Conservation (phyloP, 2,797 vertebrate species). For the Pseudochromis fuscus region DNA sequence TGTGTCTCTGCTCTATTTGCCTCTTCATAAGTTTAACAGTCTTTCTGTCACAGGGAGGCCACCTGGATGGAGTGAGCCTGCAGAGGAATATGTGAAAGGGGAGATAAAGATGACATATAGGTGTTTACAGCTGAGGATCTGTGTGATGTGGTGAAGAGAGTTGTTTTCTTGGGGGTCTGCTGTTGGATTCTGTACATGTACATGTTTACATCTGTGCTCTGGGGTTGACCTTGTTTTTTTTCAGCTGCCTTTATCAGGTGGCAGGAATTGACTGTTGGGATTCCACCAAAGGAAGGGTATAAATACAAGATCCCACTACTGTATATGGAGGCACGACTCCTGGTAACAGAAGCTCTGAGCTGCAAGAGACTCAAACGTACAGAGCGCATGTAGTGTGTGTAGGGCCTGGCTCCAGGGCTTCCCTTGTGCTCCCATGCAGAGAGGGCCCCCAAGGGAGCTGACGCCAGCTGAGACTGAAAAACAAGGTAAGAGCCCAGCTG, state of each 20-base stretch:
- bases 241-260: slow-evolving; percentile 86
- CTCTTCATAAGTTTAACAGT: slow-evolving; percentile 44
- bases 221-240: slow-evolving; percentile 78
- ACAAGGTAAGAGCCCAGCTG: slow-evolving; percentile 88
- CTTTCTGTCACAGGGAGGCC: slow-evolving; percentile 60
- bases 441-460: slow-evolving; percentile 81
- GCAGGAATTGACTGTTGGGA: slow-evolving; percentile 82
- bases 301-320: slow-evolving; percentile 84
- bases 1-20: slow-evolving; percentile 15
- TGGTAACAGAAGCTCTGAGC: slow-evolving; percentile 68
- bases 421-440: slow-evolving; percentile 83
- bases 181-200: slow-evolving; percentile 67
- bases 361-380: slow-evolving; percentile 57
- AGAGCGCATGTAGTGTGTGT: slow-evolving; percentile 27
- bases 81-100: slow-evolving; percentile 61
- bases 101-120: slow-evolving; percentile 58
- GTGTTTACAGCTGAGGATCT: slow-evolving; percentile 62
- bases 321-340: slow-evolving; percentile 70
- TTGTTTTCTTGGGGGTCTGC: slow-evolving; percentile 57
- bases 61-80: slow-evolving; percentile 77
- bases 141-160: slow-evolving; percentile 58
- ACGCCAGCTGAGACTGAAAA: slow-evolving; percentile 87
- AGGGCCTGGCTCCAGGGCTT: slow-evolving; percentile 73
- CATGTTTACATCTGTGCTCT: slow-evolving; percentile 71
- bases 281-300: slow-evolving; percentile 78